phyloP scores from a whole-genome alignment of 2,888 invertebrate species.

The Athalia rosae region DNA sequence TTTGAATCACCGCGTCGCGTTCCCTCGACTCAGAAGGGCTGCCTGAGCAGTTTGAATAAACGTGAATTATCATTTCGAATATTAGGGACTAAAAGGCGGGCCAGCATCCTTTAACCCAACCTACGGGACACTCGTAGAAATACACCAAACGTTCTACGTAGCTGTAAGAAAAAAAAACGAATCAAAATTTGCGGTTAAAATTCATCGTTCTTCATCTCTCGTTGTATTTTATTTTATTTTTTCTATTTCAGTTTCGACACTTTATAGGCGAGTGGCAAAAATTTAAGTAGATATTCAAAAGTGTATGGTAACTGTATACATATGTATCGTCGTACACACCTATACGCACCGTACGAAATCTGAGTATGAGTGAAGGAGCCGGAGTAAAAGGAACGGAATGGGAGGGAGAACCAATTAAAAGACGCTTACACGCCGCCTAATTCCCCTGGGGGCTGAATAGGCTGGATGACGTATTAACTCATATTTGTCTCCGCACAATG shows the following conservation, averaged over 20 bases:
- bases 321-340: too few relatives aligned
- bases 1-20: constrained; percentile 62
- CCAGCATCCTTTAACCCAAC: not conserved
- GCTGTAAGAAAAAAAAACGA: not conserved
- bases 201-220: too few relatives aligned
- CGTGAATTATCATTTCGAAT: constrained; percentile 63
- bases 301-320: too few relatives aligned
- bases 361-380: not conserved
- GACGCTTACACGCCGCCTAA: constrained; percentile 68
- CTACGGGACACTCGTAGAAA: not conserved
- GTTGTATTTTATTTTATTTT: too few relatives aligned
- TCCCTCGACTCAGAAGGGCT: constrained; percentile 58
- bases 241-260: too few relatives aligned
- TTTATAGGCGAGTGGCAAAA: too few relatives aligned
- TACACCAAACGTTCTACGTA: not conserved
- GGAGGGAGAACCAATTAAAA: constrained; percentile 66
- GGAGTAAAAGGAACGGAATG: not conserved
- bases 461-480: constrained; percentile 71
- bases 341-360: not conserved
- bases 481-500: constrained; percentile 71
- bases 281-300: too few relatives aligned
- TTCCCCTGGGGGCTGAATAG: constrained; percentile 62
- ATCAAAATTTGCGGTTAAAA: too few relatives aligned
- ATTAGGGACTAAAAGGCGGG: constrained; percentile 38
- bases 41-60: constrained; percentile 64